phyloP scores from a whole-genome alignment of 2,113 vertebrate genomes.

The Petrocephalus zakoni region DNA sequence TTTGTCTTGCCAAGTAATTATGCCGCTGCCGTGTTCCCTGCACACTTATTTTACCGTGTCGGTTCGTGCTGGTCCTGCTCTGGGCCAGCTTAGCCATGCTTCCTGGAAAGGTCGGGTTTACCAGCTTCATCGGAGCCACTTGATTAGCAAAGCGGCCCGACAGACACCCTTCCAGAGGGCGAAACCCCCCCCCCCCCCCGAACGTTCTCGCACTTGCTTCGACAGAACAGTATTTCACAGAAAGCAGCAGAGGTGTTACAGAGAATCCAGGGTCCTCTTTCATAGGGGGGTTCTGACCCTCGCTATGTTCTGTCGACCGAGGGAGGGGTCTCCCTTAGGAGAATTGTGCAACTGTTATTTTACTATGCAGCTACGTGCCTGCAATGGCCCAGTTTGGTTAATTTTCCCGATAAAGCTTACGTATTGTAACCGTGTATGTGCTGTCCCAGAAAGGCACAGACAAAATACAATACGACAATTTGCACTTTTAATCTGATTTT shows the following conservation, averaged over 20 bases:
- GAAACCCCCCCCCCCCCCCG: background rate
- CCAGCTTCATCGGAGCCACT: background rate
- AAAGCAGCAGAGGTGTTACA: background rate
- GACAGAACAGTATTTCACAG: background rate
- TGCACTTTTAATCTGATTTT: background rate
- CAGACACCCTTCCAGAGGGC: background rate
- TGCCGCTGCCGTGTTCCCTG: background rate
- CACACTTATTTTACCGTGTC: background rate
- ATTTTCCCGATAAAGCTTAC: background rate
- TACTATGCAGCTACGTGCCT: too few species aligned
- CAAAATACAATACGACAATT: background rate
- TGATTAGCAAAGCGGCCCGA: background rate
- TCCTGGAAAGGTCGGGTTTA: background rate
- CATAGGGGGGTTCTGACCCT: background rate
- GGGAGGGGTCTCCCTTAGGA: background rate
- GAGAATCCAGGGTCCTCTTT: background rate
- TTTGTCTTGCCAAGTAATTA: background rate
- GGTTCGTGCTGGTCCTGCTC: background rate
- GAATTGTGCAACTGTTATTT: background rate
- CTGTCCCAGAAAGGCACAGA: background rate
- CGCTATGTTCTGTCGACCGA: background rate
- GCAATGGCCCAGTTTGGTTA: background rate
- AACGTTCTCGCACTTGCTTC: background rate
- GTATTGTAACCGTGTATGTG: background rate
- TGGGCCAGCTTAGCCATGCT: background rate